These are phyloP conservation scores for Trichopoda pennipes DNA, from an alignment of 2,888 invertebrate species.

Conservation along the genomic window DNA sequence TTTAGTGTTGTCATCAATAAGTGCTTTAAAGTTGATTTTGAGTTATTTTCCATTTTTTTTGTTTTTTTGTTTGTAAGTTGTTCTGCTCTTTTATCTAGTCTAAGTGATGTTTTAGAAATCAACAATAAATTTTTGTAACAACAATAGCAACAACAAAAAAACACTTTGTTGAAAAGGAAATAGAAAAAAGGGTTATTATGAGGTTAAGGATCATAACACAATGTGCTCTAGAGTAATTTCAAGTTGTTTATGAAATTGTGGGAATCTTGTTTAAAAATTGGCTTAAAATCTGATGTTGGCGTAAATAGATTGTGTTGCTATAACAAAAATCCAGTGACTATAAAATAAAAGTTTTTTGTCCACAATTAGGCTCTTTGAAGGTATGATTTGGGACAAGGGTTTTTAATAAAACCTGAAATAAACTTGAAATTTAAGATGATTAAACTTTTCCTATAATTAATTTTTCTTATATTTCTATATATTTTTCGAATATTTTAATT, in stretches of 20 bases:
- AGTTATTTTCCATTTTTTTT: constrained; percentile 4
- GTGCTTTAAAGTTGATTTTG: constrained; percentile 58
- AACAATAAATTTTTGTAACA: not conserved
- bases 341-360: no score
- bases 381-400: no score
- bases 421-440: no score
- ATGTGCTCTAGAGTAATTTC: constrained; percentile 38
- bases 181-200: constrained; percentile 36
- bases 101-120: constrained; percentile 46
- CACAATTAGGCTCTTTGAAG: no score
- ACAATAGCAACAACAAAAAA: not conserved
- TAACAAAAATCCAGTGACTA: no score
- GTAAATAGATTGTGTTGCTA: not conserved
- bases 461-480: no score
- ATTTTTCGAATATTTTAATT: no score
- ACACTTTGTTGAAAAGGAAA: constrained; percentile 29
- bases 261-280: not conserved
- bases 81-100: not conserved
- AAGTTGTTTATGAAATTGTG: constrained; percentile 8
- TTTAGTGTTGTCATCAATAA: constrained; percentile 67
- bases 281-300: not conserved
- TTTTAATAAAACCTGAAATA: no score
- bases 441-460: no score
- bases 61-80: not conserved
- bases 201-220: constrained; percentile 48